These are phyloP conservation scores for Fragum sueziense DNA, from an alignment of 2,888 invertebrate genomes.

Conservation along the genomic window DNA sequence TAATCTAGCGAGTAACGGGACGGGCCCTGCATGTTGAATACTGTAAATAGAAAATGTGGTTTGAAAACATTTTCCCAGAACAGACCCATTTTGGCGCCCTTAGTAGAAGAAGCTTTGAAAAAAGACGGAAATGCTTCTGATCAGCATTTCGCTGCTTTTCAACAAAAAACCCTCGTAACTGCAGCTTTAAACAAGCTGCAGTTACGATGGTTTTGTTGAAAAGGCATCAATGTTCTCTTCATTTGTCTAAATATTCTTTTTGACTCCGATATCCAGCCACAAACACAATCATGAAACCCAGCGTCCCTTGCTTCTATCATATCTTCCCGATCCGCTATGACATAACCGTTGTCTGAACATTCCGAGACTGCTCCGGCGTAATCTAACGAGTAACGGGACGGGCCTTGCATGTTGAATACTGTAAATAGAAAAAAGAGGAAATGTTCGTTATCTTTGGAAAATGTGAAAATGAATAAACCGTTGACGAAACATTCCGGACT, in stretches of 20 bases:
- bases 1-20: neutral
- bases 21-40: neutral
- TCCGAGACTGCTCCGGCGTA: neutral
- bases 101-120: too few species aligned
- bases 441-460: too few species aligned
- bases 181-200: too few species aligned
- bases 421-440: neutral
- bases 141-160: too few species aligned
- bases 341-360: neutral
- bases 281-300: neutral
- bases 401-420: neutral
- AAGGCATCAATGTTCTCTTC: too few species aligned
- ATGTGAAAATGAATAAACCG: conserved; percentile 4
- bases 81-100: too few species aligned
- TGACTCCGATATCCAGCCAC: conserved; percentile 12
- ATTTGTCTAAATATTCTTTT: too few species aligned
- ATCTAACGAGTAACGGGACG: neutral
- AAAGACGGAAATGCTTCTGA: too few species aligned
- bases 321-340: neutral
- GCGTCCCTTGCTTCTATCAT: neutral
- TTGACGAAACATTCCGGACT: neutral
- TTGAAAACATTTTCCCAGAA: too few species aligned
- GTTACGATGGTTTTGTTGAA: too few species aligned
- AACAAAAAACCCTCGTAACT: too few species aligned
- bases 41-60: neutral